A percentile compares a stretch with the other conserved stretches of the same genome.
phyloP scores from a whole-genome alignment of 2,113 vertebrate species.

The Cichladusa arquata region DNA sequence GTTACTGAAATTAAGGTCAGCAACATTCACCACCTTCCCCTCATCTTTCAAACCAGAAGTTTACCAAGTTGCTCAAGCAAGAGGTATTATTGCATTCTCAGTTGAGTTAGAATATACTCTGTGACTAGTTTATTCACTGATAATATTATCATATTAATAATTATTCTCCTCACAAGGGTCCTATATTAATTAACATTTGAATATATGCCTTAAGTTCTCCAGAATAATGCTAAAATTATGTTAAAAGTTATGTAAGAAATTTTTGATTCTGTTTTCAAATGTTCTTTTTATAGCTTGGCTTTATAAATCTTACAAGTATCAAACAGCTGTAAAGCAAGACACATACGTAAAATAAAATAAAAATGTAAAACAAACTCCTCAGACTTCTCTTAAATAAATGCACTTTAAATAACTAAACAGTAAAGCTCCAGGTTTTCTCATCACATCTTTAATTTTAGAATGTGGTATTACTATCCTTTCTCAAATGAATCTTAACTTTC shows the following conservation, averaged over 20 bases:
- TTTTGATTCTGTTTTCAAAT: background rate
- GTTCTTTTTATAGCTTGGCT: background rate
- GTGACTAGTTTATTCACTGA: background rate
- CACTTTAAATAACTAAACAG: background rate
- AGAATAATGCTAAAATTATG: background rate
- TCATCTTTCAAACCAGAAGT: background rate
- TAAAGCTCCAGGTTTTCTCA: background rate
- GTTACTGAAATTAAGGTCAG: background rate
- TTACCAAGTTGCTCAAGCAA: background rate
- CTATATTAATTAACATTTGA: background rate
- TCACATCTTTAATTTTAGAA: conserved; percentile 10
- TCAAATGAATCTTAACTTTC: conserved; percentile 26
- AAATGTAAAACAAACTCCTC: background rate
- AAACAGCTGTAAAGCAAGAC: background rate
- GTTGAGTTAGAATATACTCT: background rate
- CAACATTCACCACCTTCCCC: background rate
- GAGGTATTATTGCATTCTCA: background rate
- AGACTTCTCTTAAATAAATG: background rate
- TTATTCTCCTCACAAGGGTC: background rate
- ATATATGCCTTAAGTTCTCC: background rate
- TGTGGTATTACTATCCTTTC: background rate
- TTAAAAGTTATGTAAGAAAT: background rate
- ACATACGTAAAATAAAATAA: background rate
- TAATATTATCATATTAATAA: background rate
- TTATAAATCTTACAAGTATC: background rate